phyloP scores from a whole-genome alignment of 2,888 invertebrate species.

The Octonoba sinensis region DNA sequence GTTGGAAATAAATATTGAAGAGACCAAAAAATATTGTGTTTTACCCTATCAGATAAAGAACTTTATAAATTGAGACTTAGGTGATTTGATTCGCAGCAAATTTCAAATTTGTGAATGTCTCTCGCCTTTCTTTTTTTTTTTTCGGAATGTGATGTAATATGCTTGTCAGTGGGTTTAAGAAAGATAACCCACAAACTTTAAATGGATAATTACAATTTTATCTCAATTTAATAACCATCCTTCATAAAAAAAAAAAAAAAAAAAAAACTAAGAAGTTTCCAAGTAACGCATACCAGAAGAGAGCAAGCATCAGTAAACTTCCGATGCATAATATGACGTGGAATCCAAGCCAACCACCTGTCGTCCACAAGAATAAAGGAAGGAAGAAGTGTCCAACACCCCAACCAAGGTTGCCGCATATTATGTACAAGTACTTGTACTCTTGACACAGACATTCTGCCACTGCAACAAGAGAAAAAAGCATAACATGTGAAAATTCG shows the following conservation, averaged over 20 bases:
- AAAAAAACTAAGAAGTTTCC: not conserved
- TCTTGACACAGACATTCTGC: slow-evolving; percentile 27
- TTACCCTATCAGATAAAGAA: too few relatives aligned
- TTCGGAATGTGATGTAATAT: too few relatives aligned
- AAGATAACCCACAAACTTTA: too few relatives aligned
- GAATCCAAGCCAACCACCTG: slow-evolving; percentile 19
- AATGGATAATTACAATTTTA: not conserved
- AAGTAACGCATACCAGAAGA: slow-evolving; percentile 29
- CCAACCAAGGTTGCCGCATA: slow-evolving; percentile 41
- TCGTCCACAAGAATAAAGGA: slow-evolving; percentile 14
- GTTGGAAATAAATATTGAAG: too few relatives aligned
- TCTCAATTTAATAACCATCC: too few relatives aligned
- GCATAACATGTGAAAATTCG: not conserved
- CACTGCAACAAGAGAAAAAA: slow-evolving; percentile 27
- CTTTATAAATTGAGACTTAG: too few relatives aligned
- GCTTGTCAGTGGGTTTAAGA: too few relatives aligned
- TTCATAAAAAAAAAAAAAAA: too few relatives aligned
- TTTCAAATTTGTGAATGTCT: too few relatives aligned
- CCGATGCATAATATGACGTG: slow-evolving; percentile 4
- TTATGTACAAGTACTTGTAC: slow-evolving; percentile 22
- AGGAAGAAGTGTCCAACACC: slow-evolving; percentile 35
- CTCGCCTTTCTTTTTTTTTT: too few relatives aligned
- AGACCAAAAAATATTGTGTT: too few relatives aligned
- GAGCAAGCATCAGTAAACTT: slow-evolving; percentile 5
- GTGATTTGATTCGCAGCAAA: too few relatives aligned